Evolutionary conservation across 2,888 invertebrate species (phyloP), one percentile per base, ranked within the genome.

Genomic region (Chrysodeixis includens): DNA sequence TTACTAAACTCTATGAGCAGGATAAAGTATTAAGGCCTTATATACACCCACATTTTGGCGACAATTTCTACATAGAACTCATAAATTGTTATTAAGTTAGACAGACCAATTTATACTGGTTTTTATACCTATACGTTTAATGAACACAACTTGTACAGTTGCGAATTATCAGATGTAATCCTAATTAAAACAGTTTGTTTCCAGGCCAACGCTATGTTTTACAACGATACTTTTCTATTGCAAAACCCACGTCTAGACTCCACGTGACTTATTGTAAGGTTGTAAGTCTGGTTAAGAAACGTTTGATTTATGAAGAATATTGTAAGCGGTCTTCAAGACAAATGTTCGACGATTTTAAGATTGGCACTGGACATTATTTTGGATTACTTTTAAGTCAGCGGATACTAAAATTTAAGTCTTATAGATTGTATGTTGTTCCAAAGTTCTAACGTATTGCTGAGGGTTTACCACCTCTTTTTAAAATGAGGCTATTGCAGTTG

Each of bases 191-290:
- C 40, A 32, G 30, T 20, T 68, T 30, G 58, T 0, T 73, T 74
- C 74, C 66, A 73, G 70, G 62, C 62, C 58, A 70, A 32, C 61
- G n/a, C 49, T 61, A 70, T 69, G 64, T 46, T 67, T 40, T 61
- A 30, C 66, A 46, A 69, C 40, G 40, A 30, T 72, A 67, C 65
- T 62, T 70, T 56, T 56, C 40, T 32, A 70, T 78, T 78, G 64
- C 70, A 30, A 61, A 76, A 78, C 62, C 26, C 16, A 49, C 22
- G 78, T 78, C 74, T 78, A 78, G 69, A 70, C 64, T 54, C 12
- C 30, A 64, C 32, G 56, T 63, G 74, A 68, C 63, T 78, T 78
- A 74, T 82, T 76, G 72, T 76, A 40, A 40, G n/a, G 1, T 40
- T n/a, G 35, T 69, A 61, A 53, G 32, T 16, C 22, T 18, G 56